Conservation (phyloP, 1,140 invertebrate genomes). For the Pogonomyrmex californicus region DNA sequence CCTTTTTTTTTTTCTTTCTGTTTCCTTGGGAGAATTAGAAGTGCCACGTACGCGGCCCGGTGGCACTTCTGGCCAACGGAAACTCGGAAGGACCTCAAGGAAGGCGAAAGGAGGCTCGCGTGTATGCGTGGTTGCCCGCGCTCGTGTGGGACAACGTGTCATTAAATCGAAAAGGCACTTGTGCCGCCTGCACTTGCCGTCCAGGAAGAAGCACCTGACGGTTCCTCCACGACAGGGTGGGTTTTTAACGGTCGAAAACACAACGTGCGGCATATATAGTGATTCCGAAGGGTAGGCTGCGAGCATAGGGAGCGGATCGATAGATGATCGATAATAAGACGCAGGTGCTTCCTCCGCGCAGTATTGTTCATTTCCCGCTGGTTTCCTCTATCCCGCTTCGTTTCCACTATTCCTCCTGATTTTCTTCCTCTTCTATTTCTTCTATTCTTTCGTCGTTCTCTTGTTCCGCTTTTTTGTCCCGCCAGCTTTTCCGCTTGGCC, state of each 20-base stretch:
- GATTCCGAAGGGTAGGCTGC: conserved; percentile 71
- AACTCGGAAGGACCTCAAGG: conserved; percentile 60
- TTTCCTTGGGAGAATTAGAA: conserved; percentile 25
- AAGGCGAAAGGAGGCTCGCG: conserved; percentile 59
- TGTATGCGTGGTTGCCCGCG: conserved; percentile 35
- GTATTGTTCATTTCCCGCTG: conserved; percentile 51
- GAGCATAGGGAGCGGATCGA: conserved; percentile 75
- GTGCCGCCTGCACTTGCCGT: conserved; percentile 84
- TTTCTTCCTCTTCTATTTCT: conserved; percentile 62
- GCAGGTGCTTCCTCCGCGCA: conserved; percentile 79
- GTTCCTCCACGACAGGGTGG: conserved; percentile 76
- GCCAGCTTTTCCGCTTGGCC: neutral
- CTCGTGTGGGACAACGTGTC: conserved; percentile 76
- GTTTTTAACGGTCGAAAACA: conserved; percentile 82
- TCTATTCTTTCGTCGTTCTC: neutral
- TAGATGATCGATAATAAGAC: conserved; percentile 83
- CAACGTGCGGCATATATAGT: conserved; percentile 67
- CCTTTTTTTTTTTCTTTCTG: neutral
- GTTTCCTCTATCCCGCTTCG: conserved; percentile 59
- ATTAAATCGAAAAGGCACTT: conserved; percentile 85
- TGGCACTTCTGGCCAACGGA: conserved; percentile 59
- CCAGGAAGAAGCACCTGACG: conserved; percentile 86
- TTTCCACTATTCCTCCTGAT: conserved; percentile 25
- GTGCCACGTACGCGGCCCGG: neutral
- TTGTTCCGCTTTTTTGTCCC: conserved; percentile 6